Conservation (phyloP, 2,888 invertebrate species). For the Agonopterix arenella region DNA sequence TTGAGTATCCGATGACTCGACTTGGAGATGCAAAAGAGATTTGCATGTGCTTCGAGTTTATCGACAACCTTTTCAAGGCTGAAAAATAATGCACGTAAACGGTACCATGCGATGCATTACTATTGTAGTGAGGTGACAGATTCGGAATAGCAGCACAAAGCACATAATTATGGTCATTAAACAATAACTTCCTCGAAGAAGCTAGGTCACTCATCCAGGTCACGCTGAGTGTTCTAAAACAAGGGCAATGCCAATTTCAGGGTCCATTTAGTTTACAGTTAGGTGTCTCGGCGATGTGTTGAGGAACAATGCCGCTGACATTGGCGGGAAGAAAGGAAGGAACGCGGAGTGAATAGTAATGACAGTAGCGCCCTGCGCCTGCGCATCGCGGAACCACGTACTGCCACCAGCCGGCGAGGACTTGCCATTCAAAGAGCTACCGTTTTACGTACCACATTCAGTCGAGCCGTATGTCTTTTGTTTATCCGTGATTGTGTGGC, state of each 20-base stretch:
- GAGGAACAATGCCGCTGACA: conserved; percentile 66
- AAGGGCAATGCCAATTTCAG: conserved; percentile 74
- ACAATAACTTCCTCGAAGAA: conserved; percentile 24
- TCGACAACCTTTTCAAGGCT: no score
- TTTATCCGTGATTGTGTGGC: no score
- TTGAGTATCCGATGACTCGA: no score
- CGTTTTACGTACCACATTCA: no score
- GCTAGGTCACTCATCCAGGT: conserved; percentile 43
- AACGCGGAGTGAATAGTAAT: conserved; percentile 62
- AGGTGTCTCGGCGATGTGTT: conserved; percentile 39
- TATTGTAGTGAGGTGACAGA: no score
- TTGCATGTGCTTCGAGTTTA: no score
- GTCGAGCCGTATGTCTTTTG: no score
- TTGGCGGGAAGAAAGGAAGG: conserved; percentile 72
- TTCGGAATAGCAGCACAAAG: background rate
- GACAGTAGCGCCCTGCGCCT: conserved; percentile 30
- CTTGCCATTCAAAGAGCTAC: no score
- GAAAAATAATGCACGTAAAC: no score
- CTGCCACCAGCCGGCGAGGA: background rate
- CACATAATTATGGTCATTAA: conserved; percentile 6
- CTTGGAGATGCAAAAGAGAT: no score
- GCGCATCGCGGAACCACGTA: conserved; percentile 14
- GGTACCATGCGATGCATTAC: no score
- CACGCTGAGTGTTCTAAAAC: conserved; percentile 37
- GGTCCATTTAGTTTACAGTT: conserved; percentile 71